phyloP scores from a whole-genome alignment of 2,797 vertebrate genomes.

The Pyrocephalus nanus region DNA sequence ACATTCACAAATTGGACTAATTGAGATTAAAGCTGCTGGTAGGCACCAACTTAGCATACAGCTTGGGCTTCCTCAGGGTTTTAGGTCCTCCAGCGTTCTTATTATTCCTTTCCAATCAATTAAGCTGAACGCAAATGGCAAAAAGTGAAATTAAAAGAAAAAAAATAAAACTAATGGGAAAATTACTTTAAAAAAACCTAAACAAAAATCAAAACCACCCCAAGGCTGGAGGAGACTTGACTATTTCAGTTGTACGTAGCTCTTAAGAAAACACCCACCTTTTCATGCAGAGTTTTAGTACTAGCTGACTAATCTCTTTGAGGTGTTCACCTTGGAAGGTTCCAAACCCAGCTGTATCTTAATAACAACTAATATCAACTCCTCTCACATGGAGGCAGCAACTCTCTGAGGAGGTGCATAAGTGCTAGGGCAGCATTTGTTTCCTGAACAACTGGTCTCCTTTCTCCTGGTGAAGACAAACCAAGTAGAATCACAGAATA shows the following conservation, averaged over 20 bases:
- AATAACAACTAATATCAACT: slow-evolving; percentile 16
- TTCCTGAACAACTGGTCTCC: background rate
- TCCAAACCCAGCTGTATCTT: slow-evolving; percentile 3
- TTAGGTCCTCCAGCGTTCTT: background rate
- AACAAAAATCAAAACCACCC: background rate
- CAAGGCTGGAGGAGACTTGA: background rate
- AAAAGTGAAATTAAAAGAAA: background rate
- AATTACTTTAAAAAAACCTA: background rate
- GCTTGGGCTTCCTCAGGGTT: background rate
- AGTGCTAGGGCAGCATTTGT: background rate
- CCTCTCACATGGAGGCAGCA: background rate
- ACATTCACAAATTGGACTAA: slow-evolving; percentile 47
- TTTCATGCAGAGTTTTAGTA: slow-evolving; percentile 11
- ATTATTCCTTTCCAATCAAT: slow-evolving; percentile 21
- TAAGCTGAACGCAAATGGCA: background rate
- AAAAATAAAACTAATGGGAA: background rate
- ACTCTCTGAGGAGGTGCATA: background rate
- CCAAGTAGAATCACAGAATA: background rate
- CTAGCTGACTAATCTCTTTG: background rate
- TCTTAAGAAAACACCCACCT: slow-evolving; percentile 5
- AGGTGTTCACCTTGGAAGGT: background rate
- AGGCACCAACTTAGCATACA: background rate
- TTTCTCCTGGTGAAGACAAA: background rate
- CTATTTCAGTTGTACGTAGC: background rate
- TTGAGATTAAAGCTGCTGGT: slow-evolving; percentile 47